These are phyloP conservation scores for Drosophila serrata DNA, from an alignment of 1,140 invertebrate species.

Conservation along the genomic window DNA sequence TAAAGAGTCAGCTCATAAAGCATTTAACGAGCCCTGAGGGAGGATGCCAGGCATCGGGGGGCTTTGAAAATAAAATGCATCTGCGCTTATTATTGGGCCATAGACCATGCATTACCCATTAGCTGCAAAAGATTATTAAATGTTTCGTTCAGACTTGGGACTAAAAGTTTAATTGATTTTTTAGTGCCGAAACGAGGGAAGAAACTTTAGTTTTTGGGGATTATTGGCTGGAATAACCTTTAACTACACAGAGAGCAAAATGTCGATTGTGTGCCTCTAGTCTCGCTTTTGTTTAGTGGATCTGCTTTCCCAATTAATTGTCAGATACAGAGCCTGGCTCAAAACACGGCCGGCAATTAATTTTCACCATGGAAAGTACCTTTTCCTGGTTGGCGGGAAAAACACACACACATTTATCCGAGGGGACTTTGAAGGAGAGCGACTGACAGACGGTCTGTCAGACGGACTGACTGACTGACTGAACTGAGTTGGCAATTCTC, in stretches of 20 bases:
- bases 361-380: slow-evolving; percentile 82
- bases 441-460: slow-evolving; percentile 1
- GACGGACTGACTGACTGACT: slow-evolving; percentile 11
- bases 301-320: slow-evolving; percentile 76
- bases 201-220: slow-evolving; percentile 16
- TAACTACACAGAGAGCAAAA: slow-evolving; percentile 7
- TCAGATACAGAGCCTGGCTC: slow-evolving; percentile 40
- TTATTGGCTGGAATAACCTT: background rate
- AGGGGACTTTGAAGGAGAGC: slow-evolving; percentile 3
- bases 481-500: slow-evolving; percentile 62
- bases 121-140: slow-evolving; percentile 34
- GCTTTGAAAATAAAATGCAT: slow-evolving; percentile 34
- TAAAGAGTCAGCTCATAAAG: slow-evolving; percentile 54
- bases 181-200: slow-evolving; percentile 5
- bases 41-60: background rate
- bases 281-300: slow-evolving; percentile 39
- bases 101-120: slow-evolving; percentile 23
- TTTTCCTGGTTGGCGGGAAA: slow-evolving; percentile 49
- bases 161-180: slow-evolving; percentile 42
- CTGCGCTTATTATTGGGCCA: slow-evolving; percentile 40
- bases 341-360: slow-evolving; percentile 74
- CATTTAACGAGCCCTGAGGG: slow-evolving; percentile 52
- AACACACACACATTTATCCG: slow-evolving; percentile 9
- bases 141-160: slow-evolving; percentile 13
- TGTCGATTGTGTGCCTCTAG: background rate